Base-by-base conservation (phyloP, 2,797 vertebrate genomes). In the Peromyscus eremicus region DNA sequence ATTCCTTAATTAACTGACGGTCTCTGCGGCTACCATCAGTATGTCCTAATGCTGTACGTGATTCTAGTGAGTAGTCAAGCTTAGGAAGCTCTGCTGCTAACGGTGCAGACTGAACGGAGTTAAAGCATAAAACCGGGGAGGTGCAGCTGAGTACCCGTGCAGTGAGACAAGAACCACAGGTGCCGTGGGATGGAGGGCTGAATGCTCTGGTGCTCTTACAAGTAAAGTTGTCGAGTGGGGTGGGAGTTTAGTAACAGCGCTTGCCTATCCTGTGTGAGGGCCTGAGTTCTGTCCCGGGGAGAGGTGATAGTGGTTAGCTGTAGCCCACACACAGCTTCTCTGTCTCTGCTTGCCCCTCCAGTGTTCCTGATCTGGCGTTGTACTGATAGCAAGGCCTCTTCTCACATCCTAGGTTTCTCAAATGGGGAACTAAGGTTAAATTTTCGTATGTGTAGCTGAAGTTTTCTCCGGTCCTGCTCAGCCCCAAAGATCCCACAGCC, bases 1-100 rank as follows among this genome's bases (percentile, higher is more conserved):
- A 14, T 64, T 88, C 32, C 19, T 73, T 66, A 86, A 57, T 95
- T 94, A 94, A 82, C 94, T 55, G 55, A n/a, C 21, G 62, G 60
- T 70, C 75, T 92, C 57, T 49, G 83, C 70, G 66, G 27, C 76
- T 68, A 66, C 34, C 57, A 55, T 86, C 37, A 66, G 66, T 60
- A 11, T 76, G 40, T 40, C 82, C 71, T 60, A 77, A 75, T 73
- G 37, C 86, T 91, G 79, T 60, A 10, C 57, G 0, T 52, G 43
- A 73, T 77, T 90, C 29, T 14, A 29, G 17, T 19, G 4, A 27
- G 55, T 49, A 68, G 87, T 37, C 83, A 87, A 34, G 17, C 40
- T 60, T 94, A 81, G 66, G 96, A 87, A 43, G 27, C 37, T 73
- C 27, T 57, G n/a, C 91, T 92, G 0, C 70, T 23, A 55, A 82